Conservation (phyloP, 2,888 invertebrate species). For the Taphrorychus bicolor region DNA sequence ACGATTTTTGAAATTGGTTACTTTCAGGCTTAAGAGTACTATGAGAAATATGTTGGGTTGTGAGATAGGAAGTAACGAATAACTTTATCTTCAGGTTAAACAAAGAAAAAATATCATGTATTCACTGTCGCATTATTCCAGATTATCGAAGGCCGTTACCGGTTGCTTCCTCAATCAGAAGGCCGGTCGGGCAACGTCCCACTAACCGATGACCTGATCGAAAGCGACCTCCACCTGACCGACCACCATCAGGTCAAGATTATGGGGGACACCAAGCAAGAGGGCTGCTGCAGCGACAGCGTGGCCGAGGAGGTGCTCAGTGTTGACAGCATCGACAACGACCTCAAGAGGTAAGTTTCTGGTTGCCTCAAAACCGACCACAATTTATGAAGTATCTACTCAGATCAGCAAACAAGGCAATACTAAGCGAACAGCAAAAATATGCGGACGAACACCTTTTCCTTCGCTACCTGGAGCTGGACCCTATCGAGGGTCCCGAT, state of each 20-base stretch:
- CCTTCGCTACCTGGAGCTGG: slow-evolving; percentile 77
- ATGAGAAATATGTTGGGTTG: too few species aligned
- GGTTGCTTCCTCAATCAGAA: slow-evolving; percentile 73
- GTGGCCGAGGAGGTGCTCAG: slow-evolving; percentile 59
- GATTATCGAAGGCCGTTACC: slow-evolving; percentile 73
- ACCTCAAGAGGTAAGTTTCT: slow-evolving; percentile 45
- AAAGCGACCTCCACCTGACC: slow-evolving; percentile 34
- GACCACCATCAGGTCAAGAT: slow-evolving; percentile 27
- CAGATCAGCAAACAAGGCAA: slow-evolving; percentile 49
- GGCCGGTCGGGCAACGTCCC: slow-evolving; percentile 60
- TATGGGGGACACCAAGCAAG: slow-evolving; percentile 36
- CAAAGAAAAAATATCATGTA: too few species aligned
- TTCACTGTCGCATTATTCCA: too few species aligned
- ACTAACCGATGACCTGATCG: slow-evolving; percentile 47
- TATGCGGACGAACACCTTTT: slow-evolving; percentile 79
- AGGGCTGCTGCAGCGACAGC: slow-evolving; percentile 59
- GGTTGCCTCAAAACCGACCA: not conserved
- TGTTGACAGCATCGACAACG: slow-evolving; percentile 53
- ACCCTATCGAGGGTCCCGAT: slow-evolving; percentile 74
- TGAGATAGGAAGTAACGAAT: too few species aligned
- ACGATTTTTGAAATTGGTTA: not conserved
- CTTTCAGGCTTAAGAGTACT: too few species aligned
- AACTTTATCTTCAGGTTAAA: too few species aligned
- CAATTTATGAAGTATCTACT: not conserved
- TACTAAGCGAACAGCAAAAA: slow-evolving; percentile 62